These are phyloP conservation scores for Morone saxatilis DNA, from an alignment of 2,113 vertebrate species.

Conservation along the genomic window DNA sequence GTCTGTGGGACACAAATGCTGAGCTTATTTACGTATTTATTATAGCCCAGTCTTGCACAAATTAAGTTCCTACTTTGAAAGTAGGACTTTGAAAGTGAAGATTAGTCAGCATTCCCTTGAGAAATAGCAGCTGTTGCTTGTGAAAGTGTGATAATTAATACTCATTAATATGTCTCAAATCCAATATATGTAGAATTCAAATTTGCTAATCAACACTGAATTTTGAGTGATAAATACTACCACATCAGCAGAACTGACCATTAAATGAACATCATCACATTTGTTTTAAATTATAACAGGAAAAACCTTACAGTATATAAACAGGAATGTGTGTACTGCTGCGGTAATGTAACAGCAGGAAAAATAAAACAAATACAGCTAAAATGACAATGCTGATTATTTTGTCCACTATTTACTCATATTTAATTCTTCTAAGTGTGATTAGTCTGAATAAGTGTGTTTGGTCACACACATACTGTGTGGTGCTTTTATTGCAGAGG, in stretches of 20 bases:
- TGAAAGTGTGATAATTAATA: constrained; percentile 41
- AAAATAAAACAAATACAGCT: neutral
- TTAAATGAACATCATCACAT: neutral
- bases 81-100: constrained; percentile 5
- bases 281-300: neutral
- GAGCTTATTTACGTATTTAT: neutral
- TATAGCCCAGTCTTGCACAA: neutral
- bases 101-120: constrained; percentile 22
- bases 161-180: constrained; percentile 14
- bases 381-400: neutral
- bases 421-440: neutral
- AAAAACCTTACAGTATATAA: neutral
- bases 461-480: neutral
- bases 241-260: neutral
- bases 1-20: neutral
- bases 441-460: neutral
- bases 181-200: neutral
- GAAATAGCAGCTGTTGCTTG: constrained; percentile 26
- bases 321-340: neutral
- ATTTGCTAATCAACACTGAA: constrained; percentile 11
- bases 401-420: neutral
- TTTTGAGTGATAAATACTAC: neutral
- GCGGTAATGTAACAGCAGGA: neutral
- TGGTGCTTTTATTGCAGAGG: neutral
- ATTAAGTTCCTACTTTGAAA: constrained; percentile 3